Conservation (phyloP, 2,797 vertebrate species). For the Phoeniculus purpureus region DNA sequence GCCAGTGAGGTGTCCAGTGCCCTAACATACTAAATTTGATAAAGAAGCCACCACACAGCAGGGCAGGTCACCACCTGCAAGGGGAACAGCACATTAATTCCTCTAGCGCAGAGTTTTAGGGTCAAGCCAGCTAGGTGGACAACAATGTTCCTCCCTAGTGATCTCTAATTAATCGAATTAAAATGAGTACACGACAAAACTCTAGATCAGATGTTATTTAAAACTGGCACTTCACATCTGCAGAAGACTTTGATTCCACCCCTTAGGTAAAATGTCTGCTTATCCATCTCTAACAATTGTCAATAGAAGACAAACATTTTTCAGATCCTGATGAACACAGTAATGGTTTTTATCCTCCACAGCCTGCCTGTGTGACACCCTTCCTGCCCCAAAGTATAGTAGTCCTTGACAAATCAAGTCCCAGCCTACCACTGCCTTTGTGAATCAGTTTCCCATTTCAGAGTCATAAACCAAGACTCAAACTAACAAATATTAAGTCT, state of each 20-base stretch:
- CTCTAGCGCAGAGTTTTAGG: background rate
- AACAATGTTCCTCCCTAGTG: background rate
- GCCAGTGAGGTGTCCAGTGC: background rate
- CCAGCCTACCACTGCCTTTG: background rate
- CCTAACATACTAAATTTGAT: background rate
- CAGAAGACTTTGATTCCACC: background rate
- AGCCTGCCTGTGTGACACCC: background rate
- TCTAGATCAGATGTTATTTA: background rate
- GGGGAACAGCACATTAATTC: background rate
- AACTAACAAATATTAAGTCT: background rate
- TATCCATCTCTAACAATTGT: background rate
- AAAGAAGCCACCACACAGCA: background rate
- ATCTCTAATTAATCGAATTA: slow-evolving; percentile 26
- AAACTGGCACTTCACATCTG: background rate
- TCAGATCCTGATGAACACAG: background rate
- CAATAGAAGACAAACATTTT: background rate
- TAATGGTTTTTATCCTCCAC: background rate
- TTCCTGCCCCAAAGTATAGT: background rate
- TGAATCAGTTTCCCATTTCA: background rate
- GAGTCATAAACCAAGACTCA: background rate
- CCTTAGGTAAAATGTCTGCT: background rate
- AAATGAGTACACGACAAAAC: background rate
- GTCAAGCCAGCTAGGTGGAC: background rate
- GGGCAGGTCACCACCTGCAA: background rate
- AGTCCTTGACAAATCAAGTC: background rate